Percentiles rank a stretch among this genome's conserved stretches.
Evolutionary conservation across 1,140 invertebrate genomes (phyloP).

Genomic region (Micrasema longulum): DNA sequence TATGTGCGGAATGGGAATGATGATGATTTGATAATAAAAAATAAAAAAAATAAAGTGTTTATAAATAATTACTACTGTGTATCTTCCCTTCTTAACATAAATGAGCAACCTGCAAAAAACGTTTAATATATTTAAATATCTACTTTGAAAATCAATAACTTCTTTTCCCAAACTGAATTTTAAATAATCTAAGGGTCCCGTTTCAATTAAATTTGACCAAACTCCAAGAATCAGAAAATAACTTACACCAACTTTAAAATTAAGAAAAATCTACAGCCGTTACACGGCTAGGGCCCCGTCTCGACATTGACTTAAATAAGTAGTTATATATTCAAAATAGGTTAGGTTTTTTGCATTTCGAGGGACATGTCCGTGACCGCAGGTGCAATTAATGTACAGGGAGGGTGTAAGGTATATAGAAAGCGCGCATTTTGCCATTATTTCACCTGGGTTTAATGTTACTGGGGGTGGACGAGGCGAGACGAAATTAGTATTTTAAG

Average conservation of each 20-base stretch:
- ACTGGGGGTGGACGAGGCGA: neutral
- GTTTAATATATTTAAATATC: too few relatives aligned
- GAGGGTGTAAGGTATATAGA: too few relatives aligned
- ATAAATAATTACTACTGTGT: too few relatives aligned
- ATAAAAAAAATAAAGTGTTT: too few relatives aligned
- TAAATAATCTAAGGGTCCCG: too few relatives aligned
- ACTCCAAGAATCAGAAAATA: neutral
- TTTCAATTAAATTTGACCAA: neutral
- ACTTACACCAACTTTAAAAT: conserved; percentile 11
- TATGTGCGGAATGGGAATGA: too few relatives aligned
- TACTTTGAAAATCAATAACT: too few relatives aligned
- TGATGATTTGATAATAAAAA: too few relatives aligned
- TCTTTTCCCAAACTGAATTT: too few relatives aligned
- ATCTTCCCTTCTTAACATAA: too few relatives aligned
- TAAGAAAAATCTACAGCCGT: conserved; percentile 16
- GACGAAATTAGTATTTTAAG: conserved; percentile 39
- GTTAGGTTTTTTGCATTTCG: conserved; percentile 37
- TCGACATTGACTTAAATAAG: conserved; percentile 25
- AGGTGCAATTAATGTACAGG: conserved; percentile 51
- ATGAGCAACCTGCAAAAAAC: too few relatives aligned
- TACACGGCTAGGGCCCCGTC: conserved; percentile 1
- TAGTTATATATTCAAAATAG: conserved; percentile 32
- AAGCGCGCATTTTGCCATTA: conserved; percentile 36
- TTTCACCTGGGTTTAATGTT: conserved; percentile 41
- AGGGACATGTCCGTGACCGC: conserved; percentile 6